Percentiles rank a stretch among this genome's conserved stretches.
Evolutionary conservation across 2,797 vertebrate species (phyloP).

Genomic region (Betta splendens): DNA sequence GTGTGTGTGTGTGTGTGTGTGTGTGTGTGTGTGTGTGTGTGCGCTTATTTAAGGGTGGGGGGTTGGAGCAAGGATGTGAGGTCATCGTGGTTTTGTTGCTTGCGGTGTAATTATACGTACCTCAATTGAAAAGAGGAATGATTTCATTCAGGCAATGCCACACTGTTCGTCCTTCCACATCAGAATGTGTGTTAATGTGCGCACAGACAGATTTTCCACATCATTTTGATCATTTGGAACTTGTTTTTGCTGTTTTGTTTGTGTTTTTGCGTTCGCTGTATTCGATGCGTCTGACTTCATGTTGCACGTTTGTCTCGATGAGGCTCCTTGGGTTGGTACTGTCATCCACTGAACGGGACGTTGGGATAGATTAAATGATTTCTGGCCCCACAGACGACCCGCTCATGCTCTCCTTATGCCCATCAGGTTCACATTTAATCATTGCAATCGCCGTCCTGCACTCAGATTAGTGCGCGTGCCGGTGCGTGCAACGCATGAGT

Average conservation of each 20-base stretch:
- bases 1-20: conserved; percentile 55
- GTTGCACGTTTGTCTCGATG: neutral
- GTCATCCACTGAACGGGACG: conserved; percentile 29
- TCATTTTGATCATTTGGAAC: neutral
- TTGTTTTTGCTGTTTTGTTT: conserved; percentile 6
- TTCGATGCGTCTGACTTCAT: conserved; percentile 2
- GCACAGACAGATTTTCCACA: neutral
- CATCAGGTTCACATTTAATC: conserved; percentile 58
- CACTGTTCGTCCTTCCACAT: conserved; percentile 18
- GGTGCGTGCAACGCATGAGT: conserved; percentile 23
- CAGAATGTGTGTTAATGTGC: conserved; percentile 14
- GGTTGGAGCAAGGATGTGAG: conserved; percentile 66
- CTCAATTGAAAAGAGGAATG: conserved; percentile 69
- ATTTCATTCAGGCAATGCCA: conserved; percentile 56
- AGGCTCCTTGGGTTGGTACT: conserved; percentile 47
- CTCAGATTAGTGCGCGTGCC: conserved; percentile 34
- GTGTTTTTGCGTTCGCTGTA: neutral
- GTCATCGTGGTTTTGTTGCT: conserved; percentile 70
- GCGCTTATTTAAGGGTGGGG: conserved; percentile 32
- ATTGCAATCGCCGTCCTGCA: conserved; percentile 46
- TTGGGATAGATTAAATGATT: conserved; percentile 43
- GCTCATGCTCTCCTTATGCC: conserved; percentile 33
- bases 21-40: conserved; percentile 26
- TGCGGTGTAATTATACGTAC: conserved; percentile 70
- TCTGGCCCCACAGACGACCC: conserved; percentile 36